These are phyloP conservation scores for Molossus alvarezi DNA, from an alignment of 2,797 vertebrate species.

Conservation along the genomic window DNA sequence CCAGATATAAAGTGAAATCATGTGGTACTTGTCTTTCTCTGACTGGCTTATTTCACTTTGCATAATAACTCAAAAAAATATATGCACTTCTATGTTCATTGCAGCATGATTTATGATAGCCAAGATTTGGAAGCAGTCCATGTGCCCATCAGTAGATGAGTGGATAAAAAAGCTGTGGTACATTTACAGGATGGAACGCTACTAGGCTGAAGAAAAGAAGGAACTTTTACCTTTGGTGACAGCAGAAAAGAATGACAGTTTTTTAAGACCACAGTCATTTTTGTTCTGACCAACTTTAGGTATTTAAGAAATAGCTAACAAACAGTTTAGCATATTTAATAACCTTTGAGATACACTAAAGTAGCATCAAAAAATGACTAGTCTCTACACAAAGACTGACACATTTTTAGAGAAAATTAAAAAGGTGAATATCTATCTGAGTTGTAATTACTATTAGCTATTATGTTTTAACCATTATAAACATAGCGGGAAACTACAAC, in stretches of 20 bases:
- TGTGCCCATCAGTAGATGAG: background rate
- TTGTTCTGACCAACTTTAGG: background rate
- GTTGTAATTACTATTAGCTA: conserved; percentile 50
- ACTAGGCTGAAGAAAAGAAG: background rate
- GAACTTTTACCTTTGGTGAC: background rate
- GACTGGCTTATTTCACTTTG: background rate
- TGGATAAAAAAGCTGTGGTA: background rate
- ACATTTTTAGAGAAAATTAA: conserved; percentile 52
- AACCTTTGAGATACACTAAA: conserved; percentile 54
- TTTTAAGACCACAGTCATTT: background rate
- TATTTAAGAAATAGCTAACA: conserved; percentile 32
- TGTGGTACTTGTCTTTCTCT: background rate
- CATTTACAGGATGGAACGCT: background rate
- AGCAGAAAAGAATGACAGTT: background rate
- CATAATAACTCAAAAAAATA: background rate
- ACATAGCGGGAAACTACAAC: conserved; percentile 80
- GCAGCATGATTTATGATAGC: background rate
- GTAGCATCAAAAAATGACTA: conserved; percentile 8
- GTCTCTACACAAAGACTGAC: background rate
- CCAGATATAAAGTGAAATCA: background rate
- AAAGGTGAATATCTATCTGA: background rate
- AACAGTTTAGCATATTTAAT: background rate
- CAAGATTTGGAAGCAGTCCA: background rate
- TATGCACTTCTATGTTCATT: background rate
- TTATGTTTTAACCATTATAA: conserved; percentile 82